These are phyloP conservation scores for Drosophila algonquin DNA, from an alignment of 2,888 invertebrate species.

Conservation along the genomic window DNA sequence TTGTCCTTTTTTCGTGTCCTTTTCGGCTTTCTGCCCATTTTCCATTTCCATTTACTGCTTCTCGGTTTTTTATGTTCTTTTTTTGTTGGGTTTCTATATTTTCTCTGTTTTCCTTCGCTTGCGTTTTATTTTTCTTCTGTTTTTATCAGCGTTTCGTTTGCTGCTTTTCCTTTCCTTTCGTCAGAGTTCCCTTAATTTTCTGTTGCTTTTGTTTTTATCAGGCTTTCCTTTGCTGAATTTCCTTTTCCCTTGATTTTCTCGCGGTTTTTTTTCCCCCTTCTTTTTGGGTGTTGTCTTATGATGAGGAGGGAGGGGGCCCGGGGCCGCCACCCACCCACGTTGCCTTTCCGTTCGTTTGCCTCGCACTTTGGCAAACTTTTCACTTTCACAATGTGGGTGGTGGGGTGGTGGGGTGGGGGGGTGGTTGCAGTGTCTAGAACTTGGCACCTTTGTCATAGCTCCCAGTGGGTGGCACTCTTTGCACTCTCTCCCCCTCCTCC, in stretches of 20 bases:
- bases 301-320: background rate
- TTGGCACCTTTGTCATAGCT: constrained; percentile 67
- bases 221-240: constrained; percentile 15
- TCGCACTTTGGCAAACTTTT: constrained; percentile 75
- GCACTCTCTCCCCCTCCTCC: background rate
- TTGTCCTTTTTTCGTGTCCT: background rate
- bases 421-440: constrained; percentile 30
- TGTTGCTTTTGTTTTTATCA: constrained; percentile 9
- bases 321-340: background rate
- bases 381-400: constrained; percentile 62
- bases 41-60: background rate
- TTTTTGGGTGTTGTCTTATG: background rate
- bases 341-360: constrained; percentile 24
- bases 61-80: background rate
- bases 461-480: constrained; percentile 1
- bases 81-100: constrained; percentile 1
- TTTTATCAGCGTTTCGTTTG: constrained; percentile 1
- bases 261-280: background rate
- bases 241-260: background rate
- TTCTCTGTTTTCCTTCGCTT: constrained; percentile 9
- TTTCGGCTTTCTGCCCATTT: background rate
- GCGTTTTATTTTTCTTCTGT: constrained; percentile 9
- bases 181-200: constrained; percentile 7
- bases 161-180: background rate
- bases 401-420: constrained; percentile 8